Evolutionary conservation across 2,113 vertebrate species (phyloP).

Genomic region (Labeo catla): DNA sequence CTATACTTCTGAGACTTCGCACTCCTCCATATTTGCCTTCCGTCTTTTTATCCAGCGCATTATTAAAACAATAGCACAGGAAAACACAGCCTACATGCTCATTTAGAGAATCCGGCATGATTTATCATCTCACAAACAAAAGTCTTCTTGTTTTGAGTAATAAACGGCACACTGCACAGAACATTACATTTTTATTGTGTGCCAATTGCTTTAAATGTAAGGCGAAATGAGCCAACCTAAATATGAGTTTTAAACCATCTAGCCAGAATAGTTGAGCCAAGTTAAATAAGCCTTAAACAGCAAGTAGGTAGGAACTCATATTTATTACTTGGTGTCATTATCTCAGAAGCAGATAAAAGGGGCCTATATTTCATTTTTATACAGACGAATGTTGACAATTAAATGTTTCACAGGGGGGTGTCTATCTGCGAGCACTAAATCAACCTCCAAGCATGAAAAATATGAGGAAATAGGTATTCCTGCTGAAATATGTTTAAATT

Average conservation of each 20-base stretch:
- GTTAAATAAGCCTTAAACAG: constrained; percentile 37
- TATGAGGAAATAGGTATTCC: background rate
- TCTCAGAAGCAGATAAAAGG: constrained; percentile 43
- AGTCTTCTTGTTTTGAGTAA: constrained; percentile 38
- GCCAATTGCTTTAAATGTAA: constrained; percentile 10
- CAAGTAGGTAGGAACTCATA: background rate
- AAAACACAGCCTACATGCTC: background rate
- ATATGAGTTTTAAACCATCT: constrained; percentile 19
- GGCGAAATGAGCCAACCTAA: constrained; percentile 44
- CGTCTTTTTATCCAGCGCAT: background rate
- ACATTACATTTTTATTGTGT: constrained; percentile 15
- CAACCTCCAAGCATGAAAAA: constrained; percentile 34
- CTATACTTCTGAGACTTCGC: constrained; percentile 7
- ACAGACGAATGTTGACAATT: constrained; percentile 39
- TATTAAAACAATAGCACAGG: constrained; percentile 38
- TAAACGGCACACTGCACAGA: constrained; percentile 26
- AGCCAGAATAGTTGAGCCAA: constrained; percentile 31
- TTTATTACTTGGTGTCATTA: constrained; percentile 33
- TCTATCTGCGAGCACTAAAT: constrained; percentile 12
- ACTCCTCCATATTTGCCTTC: constrained; percentile 23
- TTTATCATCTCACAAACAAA: constrained; percentile 30
- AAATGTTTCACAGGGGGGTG: constrained; percentile 23
- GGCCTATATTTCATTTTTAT: constrained; percentile 35
- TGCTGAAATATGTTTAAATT: constrained; percentile 3
- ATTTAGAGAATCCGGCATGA: background rate